These are phyloP conservation scores for Drosophila ambigua DNA, from an alignment of 1,140 invertebrate genomes.

Conservation along the genomic window DNA sequence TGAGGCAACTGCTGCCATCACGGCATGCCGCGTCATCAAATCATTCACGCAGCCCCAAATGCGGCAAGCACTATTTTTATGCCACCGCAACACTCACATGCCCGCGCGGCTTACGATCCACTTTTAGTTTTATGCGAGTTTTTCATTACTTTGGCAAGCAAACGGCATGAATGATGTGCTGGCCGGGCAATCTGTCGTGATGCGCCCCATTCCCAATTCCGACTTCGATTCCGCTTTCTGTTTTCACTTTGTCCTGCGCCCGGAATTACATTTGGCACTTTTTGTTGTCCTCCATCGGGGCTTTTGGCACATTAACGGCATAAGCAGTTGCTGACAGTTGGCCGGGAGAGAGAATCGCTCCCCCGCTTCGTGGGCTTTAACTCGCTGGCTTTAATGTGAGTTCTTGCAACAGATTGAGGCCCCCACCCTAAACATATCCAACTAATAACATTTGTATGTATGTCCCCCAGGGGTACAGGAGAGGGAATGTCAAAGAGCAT, in stretches of 20 bases:
- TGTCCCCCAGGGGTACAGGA: slow-evolving; percentile 11
- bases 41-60: slow-evolving; percentile 47
- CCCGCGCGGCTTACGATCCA: slow-evolving; percentile 30
- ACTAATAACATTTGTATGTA: slow-evolving; percentile 30
- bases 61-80: slow-evolving; percentile 35
- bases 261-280: slow-evolving; percentile 52
- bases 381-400: slow-evolving; percentile 27
- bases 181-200: no score
- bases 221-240: slow-evolving; percentile 32
- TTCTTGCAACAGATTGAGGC: slow-evolving; percentile 5
- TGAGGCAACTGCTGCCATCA: neutral
- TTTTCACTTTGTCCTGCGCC: slow-evolving; percentile 22
- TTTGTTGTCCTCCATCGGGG: slow-evolving; percentile 29
- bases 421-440: neutral
- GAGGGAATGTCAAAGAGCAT: slow-evolving; percentile 51
- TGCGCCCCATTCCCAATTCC: slow-evolving; percentile 13
- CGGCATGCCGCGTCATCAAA: slow-evolving; percentile 27
- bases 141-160: slow-evolving; percentile 45
- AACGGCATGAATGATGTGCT: slow-evolving; percentile 46
- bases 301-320: slow-evolving; percentile 65
- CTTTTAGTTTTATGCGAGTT: slow-evolving; percentile 49
- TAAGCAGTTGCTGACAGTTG: slow-evolving; percentile 44
- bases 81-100: slow-evolving; percentile 8
- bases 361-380: slow-evolving; percentile 32
- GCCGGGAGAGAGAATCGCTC: slow-evolving; percentile 18